These are phyloP conservation scores for Sitodiplosis mosellana DNA, from an alignment of 1,140 invertebrate species.

Conservation along the genomic window DNA sequence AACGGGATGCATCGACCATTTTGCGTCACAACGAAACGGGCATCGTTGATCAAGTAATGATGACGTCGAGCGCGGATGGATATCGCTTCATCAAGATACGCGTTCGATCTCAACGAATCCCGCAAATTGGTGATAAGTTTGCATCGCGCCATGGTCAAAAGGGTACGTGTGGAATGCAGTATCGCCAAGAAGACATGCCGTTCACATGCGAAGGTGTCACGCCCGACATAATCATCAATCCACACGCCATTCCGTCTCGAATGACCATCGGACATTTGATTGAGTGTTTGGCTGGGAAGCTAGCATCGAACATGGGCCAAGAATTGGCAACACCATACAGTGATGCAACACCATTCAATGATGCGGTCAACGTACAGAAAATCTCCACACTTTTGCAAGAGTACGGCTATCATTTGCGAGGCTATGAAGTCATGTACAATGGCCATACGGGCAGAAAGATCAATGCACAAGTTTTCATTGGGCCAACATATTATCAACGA, in stretches of 20 bases:
- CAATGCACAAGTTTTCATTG: constrained; percentile 85
- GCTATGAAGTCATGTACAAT: constrained; percentile 97
- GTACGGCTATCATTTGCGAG: constrained; percentile 90
- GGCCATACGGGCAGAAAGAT: constrained; percentile 94
- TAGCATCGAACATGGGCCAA: constrained; percentile 71
- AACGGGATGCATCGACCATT: constrained; percentile 94
- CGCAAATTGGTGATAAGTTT: constrained; percentile 99
- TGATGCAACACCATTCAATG: constrained; percentile 98
- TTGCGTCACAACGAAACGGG: constrained; percentile 94
- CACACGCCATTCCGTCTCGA: constrained; percentile 96
- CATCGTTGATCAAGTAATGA: constrained; percentile 96
- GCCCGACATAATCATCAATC: constrained; percentile 98
- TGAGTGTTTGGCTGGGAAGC: constrained; percentile 96
- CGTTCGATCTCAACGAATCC: constrained; percentile 91
- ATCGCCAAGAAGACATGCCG: constrained; percentile 95
- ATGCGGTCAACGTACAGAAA: constrained; percentile 97
- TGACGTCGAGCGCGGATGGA: constrained; percentile 93
- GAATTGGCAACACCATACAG: no score
- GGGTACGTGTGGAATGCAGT: constrained; percentile 97
- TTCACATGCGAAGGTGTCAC: constrained; percentile 94
- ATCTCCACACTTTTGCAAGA: constrained; percentile 91
- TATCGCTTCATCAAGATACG: constrained; percentile 98
- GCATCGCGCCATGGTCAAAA: constrained; percentile 97
- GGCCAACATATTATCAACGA: constrained; percentile 90
- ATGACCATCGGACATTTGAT: constrained; percentile 99